Evolutionary conservation across 2,797 vertebrate genomes (phyloP).

Genomic region (Lycodopsis pacificus): DNA sequence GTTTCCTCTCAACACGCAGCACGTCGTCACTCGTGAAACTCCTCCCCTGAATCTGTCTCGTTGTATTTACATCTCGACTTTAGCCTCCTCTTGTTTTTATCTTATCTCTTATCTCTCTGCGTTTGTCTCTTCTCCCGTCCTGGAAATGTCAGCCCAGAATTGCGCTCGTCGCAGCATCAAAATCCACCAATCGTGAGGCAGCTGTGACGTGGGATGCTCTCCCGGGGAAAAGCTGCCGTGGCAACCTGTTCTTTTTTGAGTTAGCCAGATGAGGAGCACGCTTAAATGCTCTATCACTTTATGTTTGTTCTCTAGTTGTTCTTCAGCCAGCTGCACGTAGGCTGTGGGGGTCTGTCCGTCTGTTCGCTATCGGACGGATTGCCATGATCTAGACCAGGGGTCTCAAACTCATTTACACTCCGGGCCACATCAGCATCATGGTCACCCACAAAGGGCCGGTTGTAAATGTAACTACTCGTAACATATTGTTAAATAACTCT

Average conservation of each 20-base stretch:
- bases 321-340: neutral
- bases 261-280: constrained; percentile 1
- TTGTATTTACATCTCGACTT: constrained; percentile 11
- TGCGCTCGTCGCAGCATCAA: neutral
- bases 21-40: constrained; percentile 47
- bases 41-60: constrained; percentile 5
- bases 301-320: neutral
- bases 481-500: no score
- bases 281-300: no score
- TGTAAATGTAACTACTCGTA: no score
- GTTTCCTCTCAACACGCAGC: constrained; percentile 50
- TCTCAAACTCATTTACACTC: no score
- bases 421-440: no score
- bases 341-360: neutral
- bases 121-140: constrained; percentile 1
- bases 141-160: constrained; percentile 12
- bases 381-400: neutral
- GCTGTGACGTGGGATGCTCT: constrained; percentile 22
- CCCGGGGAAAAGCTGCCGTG: constrained; percentile 15
- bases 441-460: no score
- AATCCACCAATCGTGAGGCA: constrained; percentile 14
- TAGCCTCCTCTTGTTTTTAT: constrained; percentile 1
- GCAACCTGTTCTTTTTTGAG: constrained; percentile 1
- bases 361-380: neutral
- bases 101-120: constrained; percentile 12